Evolutionary conservation across 2,888 invertebrate genomes (phyloP), one percentile per base, ranked within the genome.

Genomic region (Drosophila sordidula): DNA sequence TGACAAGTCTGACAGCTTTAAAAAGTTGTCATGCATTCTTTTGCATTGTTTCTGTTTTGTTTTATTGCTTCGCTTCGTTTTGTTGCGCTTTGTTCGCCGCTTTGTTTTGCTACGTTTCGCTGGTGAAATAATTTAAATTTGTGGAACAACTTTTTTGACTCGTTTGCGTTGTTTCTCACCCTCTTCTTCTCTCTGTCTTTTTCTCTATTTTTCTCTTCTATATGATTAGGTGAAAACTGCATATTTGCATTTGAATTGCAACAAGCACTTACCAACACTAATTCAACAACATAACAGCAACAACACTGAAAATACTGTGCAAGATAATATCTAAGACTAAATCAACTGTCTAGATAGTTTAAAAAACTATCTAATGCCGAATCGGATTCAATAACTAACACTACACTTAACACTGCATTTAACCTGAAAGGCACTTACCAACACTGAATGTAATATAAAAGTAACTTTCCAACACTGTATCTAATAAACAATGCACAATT

Each of bases 51-150:
- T 54, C 14, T 36, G 44, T 25, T 45, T 54, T 34, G 25, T 36
- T 55, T 55, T 55, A 6, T 36, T 16, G 16, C 55, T 46, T 42
- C 18, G 5, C 6, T 55, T 41, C 18, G 26, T 41, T 55, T 46
- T 26, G 18, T 12, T 55, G 41, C 18, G 26, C 29, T 55, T 46
- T n/a, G 46, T 36, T 55, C 36, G 1, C 12, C 39, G 32, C 16
- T 62, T 62, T 61, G 61, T 62, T 61, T 47, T 62, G 39, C 47
- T 47, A 41, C 32, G 39, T 41, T 61, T 61, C 61, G 32, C 25
- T 34, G 46, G 16, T 39, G 9, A 46, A 46, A 46, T 39, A 25
- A 55, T 55, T 58, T 6, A n/a, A 25, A 25, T 25, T 41, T 50
- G 29, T 16, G n/a, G 29, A 14, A 12, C 18, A n/a, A 12, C 9